Percentiles rank a stretch among this genome's conserved stretches.
Conservation (phyloP, 2,113 vertebrate genomes). For the Mesoclemmys tuberculata region DNA sequence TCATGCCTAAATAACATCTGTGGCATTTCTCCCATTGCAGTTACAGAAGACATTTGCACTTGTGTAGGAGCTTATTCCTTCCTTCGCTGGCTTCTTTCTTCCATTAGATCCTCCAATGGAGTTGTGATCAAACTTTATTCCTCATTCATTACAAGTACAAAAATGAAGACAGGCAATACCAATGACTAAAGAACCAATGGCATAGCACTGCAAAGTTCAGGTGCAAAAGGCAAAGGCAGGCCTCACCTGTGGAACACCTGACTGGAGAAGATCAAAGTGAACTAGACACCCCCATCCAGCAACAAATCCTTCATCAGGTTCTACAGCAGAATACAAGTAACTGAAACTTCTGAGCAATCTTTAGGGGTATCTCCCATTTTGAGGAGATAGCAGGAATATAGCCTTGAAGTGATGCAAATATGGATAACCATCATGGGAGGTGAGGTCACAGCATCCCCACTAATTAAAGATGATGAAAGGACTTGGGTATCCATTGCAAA, state of each 20-base stretch:
- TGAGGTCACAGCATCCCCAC: background rate
- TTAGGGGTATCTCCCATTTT: slow-evolving; percentile 33
- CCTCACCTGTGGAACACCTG: slow-evolving; percentile 31
- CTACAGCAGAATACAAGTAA: slow-evolving; percentile 61
- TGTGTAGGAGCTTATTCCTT: slow-evolving; percentile 14
- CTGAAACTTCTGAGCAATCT: slow-evolving; percentile 58
- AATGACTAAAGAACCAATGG: background rate
- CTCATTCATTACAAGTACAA: slow-evolving; percentile 9
- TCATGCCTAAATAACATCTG: slow-evolving; percentile 30
- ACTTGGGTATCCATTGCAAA: background rate
- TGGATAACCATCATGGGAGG: background rate
- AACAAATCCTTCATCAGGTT: background rate
- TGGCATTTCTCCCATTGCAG: slow-evolving; percentile 42
- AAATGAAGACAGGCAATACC: slow-evolving; percentile 34
- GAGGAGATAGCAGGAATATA: background rate
- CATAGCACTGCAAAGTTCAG: background rate
- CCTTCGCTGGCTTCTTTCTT: slow-evolving; percentile 17
- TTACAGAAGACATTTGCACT: slow-evolving; percentile 12
- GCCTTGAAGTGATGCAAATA: background rate
- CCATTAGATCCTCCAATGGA: slow-evolving; percentile 28
- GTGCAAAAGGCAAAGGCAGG: background rate
- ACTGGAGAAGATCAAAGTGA: slow-evolving; percentile 45
- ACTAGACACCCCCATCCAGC: slow-evolving; percentile 24
- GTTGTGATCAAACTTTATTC: slow-evolving; percentile 48
- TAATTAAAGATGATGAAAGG: background rate